Percentiles rank a stretch among this genome's conserved stretches.
Evolutionary conservation across 2,113 vertebrate genomes (phyloP).

Genomic region (Hyaena hyaena): DNA sequence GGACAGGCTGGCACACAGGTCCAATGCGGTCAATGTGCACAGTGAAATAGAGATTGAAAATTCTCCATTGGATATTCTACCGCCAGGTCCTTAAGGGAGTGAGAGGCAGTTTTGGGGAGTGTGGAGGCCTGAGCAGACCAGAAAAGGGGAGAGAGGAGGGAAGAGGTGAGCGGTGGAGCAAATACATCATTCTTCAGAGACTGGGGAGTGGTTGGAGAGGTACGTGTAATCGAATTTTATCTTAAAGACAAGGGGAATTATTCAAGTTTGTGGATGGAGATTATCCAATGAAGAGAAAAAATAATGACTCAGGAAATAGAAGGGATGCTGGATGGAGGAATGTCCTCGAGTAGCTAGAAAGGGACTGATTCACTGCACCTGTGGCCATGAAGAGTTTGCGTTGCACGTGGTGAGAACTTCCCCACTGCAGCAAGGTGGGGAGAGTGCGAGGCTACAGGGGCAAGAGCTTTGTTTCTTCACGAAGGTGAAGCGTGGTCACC

Average conservation of each 20-base stretch:
- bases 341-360: not conserved
- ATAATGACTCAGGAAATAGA: rapidly evolving
- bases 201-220: too few relatives aligned
- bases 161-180: not conserved
- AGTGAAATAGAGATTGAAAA: not conserved
- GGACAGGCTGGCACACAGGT: rapidly evolving
- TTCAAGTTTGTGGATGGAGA: not conserved
- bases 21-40: rapidly evolving
- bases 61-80: not conserved
- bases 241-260: not conserved
- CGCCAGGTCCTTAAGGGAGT: too few relatives aligned
- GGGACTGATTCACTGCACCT: rapidly evolving
- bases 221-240: not conserved
- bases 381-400: not conserved
- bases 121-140: rapidly evolving
- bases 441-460: not conserved
- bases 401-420: not conserved
- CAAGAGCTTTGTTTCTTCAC: not conserved
- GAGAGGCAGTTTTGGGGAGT: too few relatives aligned
- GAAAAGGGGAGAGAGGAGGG: not conserved
- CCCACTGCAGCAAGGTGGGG: not conserved
- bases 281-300: not conserved
- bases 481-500: not conserved
- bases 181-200: not conserved
- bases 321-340: not conserved